phyloP scores from a whole-genome alignment of 2,888 invertebrate species.

The Synanthedon vespiformis region DNA sequence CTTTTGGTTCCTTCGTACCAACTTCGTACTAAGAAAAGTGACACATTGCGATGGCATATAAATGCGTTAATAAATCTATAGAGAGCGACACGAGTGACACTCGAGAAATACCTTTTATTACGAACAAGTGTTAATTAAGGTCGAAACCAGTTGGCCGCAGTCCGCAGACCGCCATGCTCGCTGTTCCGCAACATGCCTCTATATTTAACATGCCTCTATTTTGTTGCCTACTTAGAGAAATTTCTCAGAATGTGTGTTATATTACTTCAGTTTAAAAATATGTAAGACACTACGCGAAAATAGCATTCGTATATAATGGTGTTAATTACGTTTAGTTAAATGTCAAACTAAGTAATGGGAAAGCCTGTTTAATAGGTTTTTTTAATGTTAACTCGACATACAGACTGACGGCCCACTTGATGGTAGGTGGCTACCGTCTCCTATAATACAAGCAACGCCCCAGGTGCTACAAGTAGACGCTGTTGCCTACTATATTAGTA shows the following conservation, averaged over 20 bases:
- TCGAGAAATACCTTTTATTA: background rate
- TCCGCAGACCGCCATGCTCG: constrained; percentile 3
- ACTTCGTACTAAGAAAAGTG: background rate
- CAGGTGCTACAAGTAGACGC: too few relatives aligned
- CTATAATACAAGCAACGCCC: too few relatives aligned
- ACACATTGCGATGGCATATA: background rate
- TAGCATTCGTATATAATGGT: too few relatives aligned
- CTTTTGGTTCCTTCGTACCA: too few relatives aligned
- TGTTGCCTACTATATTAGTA: too few relatives aligned
- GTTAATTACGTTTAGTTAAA: too few relatives aligned
- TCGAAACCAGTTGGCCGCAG: constrained; percentile 10
- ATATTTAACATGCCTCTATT: constrained; percentile 11
- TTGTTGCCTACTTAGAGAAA: constrained; percentile 5
- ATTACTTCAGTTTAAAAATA: background rate
- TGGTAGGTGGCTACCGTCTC: too few relatives aligned
- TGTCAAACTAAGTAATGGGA: too few relatives aligned
- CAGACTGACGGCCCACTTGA: too few relatives aligned
- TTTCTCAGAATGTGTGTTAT: background rate
- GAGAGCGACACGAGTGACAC: background rate
- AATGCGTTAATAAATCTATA: background rate
- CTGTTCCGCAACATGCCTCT: constrained; percentile 10
- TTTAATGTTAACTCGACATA: too few relatives aligned
- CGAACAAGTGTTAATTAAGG: constrained; percentile 11
- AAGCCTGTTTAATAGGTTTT: too few relatives aligned
- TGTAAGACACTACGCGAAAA: too few relatives aligned